phyloP scores from a whole-genome alignment of 1,140 invertebrate species.

The Ericerus pela region DNA sequence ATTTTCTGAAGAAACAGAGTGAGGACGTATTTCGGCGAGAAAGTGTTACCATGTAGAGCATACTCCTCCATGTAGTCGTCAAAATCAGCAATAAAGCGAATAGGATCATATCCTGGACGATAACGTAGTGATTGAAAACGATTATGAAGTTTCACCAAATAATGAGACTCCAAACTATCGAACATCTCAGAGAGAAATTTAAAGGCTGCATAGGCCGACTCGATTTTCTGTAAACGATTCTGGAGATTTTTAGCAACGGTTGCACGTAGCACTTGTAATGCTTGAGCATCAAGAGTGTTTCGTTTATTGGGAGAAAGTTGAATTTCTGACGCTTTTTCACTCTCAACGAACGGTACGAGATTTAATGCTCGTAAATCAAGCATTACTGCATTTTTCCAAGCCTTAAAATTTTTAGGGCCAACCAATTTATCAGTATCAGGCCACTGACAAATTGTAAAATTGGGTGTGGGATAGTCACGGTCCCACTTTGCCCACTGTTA shows the following conservation, averaged over 20 bases:
- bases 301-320: not conserved
- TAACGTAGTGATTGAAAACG: not conserved
- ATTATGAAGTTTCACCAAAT: not conserved
- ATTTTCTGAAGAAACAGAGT: constrained; percentile 1
- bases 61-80: not conserved
- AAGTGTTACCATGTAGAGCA: not conserved
- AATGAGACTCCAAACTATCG: not conserved
- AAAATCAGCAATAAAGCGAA: not conserved
- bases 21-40: not conserved
- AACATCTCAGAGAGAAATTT: not conserved
- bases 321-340: not conserved
- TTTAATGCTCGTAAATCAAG: not conserved
- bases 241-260: not conserved
- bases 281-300: not conserved
- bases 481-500: not conserved
- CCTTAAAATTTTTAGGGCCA: not conserved
- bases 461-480: not conserved
- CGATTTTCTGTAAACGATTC: not conserved
- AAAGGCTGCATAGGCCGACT: not conserved
- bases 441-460: not conserved
- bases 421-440: not conserved
- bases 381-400: not conserved
- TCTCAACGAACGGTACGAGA: not conserved
- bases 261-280: not conserved
- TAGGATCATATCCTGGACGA: not conserved